Base-by-base conservation (phyloP, 2,113 vertebrate genomes). In the Protomyctophum bolini region DNA sequence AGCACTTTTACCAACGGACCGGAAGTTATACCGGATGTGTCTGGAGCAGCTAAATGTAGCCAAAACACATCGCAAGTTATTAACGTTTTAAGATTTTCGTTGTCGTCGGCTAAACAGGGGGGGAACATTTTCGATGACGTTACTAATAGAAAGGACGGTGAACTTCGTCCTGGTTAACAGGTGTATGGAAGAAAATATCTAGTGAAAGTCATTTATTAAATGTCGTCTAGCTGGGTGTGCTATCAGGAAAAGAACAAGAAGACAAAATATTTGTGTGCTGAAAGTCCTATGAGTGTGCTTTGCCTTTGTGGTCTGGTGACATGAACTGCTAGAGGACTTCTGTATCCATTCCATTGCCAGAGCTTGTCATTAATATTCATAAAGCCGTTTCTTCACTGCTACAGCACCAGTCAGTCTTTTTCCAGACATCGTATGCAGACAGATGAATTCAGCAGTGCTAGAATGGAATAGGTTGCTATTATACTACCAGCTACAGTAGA, bases 201-300 rank as follows among this genome's bases (percentile, higher is more conserved):
- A 11, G 59, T 58, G 70, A 62, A 82, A 81, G 70, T 55, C 76
- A 84, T 86, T 82, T 86, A 86, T 86, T 68, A 69, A 45, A 61
- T 73, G 55, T 74, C 75, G 60, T 81, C 57, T 61, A 69, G 63
- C 51, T 28, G 51, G 33, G 33, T 41, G 68, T 49, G 58, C 64
- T 67, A 68, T 82, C 73, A 79, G 66, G 56, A n/a, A 68, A 59
- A 80, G 75, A 79, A 72, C 76, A 14, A 67, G 45, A 56, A 61
- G n/a, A 49, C 33, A 65, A 48, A 46, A 46, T 29, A 66, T 3
- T 41, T 9, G 8, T 8, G 15, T 57, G 45, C 12, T 33, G 49
- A 41, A 69, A 52, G 56, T 77, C 6, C 10, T 41, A 4, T 12
- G 66, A 48, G 14, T 29, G 14, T 57, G 1, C 9, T 49, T 46